A percentile compares a stretch with the other conserved stretches of the same genome.
phyloP scores from a whole-genome alignment of 1,140 invertebrate genomes.

The Plectus sambesii region DNA sequence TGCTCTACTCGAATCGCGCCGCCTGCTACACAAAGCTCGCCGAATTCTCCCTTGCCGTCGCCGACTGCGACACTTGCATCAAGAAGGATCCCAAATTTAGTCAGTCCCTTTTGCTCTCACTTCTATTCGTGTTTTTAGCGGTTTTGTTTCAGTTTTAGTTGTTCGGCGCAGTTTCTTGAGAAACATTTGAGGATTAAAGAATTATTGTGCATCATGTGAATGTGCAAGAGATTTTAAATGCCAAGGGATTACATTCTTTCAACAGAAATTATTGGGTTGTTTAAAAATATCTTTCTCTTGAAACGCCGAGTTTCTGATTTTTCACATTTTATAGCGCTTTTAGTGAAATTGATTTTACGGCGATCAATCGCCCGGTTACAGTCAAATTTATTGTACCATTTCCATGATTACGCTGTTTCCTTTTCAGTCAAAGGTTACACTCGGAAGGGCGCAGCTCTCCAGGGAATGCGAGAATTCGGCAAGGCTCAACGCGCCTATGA shows the following conservation, averaged over 20 bases:
- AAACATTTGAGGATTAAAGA: no score
- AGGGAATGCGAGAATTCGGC: slow-evolving; percentile 76
- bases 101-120: slow-evolving; percentile 23
- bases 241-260: no score
- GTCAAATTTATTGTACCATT: no score
- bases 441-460: slow-evolving; percentile 75
- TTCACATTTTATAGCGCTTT: no score
- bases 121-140: slow-evolving; percentile 1
- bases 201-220: background rate
- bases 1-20: slow-evolving; percentile 91
- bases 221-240: no score
- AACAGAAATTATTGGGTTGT: no score
- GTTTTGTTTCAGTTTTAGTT: slow-evolving; percentile 5
- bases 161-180: no score
- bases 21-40: slow-evolving; percentile 83
- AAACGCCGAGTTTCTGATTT: no score
- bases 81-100: slow-evolving; percentile 85
- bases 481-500: slow-evolving; percentile 62
- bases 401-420: slow-evolving; percentile 21
- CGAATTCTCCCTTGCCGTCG: slow-evolving; percentile 89
- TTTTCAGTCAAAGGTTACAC: slow-evolving; percentile 83
- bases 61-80: slow-evolving; percentile 90
- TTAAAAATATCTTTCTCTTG: no score
- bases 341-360: no score
- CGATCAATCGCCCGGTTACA: no score